Percentiles rank a stretch among this genome's conserved stretches.
These are phyloP conservation scores for Salvelinus fontinalis DNA, from an alignment of 2,113 vertebrate genomes.

Conservation along the genomic window DNA sequence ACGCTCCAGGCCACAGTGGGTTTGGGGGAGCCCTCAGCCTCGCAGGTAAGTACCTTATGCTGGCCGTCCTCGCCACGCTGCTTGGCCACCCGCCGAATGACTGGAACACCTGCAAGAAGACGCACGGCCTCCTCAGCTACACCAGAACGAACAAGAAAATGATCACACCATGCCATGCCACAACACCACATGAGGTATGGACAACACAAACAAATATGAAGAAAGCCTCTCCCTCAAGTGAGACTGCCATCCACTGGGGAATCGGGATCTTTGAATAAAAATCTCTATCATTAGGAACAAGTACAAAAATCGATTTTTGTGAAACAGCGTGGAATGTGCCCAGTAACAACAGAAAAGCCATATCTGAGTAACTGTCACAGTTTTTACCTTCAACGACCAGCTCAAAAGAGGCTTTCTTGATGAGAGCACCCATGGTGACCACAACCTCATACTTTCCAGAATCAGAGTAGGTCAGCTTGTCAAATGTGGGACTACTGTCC, in stretches of 20 bases:
- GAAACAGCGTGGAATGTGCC: background rate
- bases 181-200: background rate
- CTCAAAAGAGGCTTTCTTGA: constrained; percentile 78
- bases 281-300: background rate
- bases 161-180: background rate
- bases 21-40: constrained; percentile 90
- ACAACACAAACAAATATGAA: background rate
- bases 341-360: background rate
- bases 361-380: background rate
- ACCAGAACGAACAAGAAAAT: constrained; percentile 10
- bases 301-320: background rate
- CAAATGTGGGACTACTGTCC: constrained; percentile 66
- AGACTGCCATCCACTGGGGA: background rate
- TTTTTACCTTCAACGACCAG: constrained; percentile 87
- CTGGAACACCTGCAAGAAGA: constrained; percentile 81
- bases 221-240: background rate
- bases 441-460: constrained; percentile 86
- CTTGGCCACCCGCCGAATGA: constrained; percentile 83
- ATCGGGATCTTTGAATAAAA: background rate
- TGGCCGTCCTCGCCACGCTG: constrained; percentile 73
- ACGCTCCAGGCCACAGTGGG: constrained; percentile 89
- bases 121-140: constrained; percentile 23
- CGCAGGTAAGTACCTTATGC: constrained; percentile 85
- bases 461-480: constrained; percentile 83
- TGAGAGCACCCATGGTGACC: constrained; percentile 73